phyloP scores from a whole-genome alignment of 1,140 invertebrate species.

The Bicyclus anynana region DNA sequence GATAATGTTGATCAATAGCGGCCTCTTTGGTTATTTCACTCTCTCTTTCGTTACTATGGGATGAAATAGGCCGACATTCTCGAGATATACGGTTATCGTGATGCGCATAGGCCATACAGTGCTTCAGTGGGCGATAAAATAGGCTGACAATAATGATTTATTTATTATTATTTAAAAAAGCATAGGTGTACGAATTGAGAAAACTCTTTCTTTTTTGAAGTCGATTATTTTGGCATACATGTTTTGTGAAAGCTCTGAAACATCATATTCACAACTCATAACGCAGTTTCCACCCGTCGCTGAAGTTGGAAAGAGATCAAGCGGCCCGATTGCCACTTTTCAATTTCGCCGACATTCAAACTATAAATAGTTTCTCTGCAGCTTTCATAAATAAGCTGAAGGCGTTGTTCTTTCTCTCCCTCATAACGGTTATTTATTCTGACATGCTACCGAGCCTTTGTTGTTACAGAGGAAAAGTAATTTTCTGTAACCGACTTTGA shows the following conservation, averaged over 20 bases:
- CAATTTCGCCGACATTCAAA: not conserved
- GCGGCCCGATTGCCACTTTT: not conserved
- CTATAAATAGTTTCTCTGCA: not conserved
- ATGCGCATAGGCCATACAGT: too few relatives aligned
- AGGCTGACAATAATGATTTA: too few relatives aligned
- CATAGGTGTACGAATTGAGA: too few relatives aligned
- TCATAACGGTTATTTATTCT: not conserved
- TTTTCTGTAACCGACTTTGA: too few relatives aligned
- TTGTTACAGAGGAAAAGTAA: not conserved
- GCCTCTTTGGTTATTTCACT: too few relatives aligned
- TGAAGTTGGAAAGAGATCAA: not conserved
- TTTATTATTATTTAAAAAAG: too few relatives aligned
- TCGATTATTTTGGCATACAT: not conserved
- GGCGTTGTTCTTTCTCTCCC: not conserved
- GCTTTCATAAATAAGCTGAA: not conserved
- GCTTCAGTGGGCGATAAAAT: too few relatives aligned
- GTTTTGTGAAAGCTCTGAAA: not conserved
- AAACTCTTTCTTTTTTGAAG: too few relatives aligned
- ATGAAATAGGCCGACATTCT: too few relatives aligned
- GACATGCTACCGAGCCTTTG: not conserved
- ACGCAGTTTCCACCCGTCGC: not conserved
- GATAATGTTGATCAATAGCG: too few relatives aligned
- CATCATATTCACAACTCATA: not conserved
- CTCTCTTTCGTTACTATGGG: too few relatives aligned
- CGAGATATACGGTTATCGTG: too few relatives aligned